phyloP scores from a whole-genome alignment of 1,140 invertebrate genomes.

The Halictus rubicundus region DNA sequence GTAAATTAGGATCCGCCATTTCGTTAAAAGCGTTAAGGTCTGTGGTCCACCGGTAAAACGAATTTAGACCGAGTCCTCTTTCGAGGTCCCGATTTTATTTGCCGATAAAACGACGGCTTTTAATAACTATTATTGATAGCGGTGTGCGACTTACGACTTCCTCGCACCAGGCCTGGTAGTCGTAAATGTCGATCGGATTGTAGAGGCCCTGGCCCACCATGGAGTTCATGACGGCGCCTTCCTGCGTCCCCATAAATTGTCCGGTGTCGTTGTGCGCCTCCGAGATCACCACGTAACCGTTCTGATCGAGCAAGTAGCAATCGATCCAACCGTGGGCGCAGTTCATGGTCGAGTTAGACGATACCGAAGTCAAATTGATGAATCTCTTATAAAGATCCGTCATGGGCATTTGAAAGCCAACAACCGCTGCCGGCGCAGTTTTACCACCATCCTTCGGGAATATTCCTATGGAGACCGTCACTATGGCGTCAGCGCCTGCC shows the following conservation, averaged over 20 bases:
- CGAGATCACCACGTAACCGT: conserved; percentile 92
- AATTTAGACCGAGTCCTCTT: too few species aligned
- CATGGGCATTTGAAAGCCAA: conserved; percentile 92
- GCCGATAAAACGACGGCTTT: too few species aligned
- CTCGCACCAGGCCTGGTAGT: conserved; percentile 92
- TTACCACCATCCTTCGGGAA: conserved; percentile 89
- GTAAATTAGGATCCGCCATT: too few species aligned
- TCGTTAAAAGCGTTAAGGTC: too few species aligned
- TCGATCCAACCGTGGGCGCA: conserved; percentile 84
- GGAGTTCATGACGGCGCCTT: conserved; percentile 89
- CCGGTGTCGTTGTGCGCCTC: conserved; percentile 86
- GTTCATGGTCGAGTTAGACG: conserved; percentile 65
- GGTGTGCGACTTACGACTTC: conserved; percentile 65
- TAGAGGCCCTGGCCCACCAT: conserved; percentile 89
- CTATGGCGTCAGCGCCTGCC: conserved; percentile 80
- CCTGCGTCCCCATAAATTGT: conserved; percentile 91
- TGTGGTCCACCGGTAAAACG: too few species aligned
- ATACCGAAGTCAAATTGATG: conserved; percentile 84
- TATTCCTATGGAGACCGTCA: conserved; percentile 92
- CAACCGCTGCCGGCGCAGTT: conserved; percentile 92
- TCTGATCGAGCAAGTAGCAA: conserved; percentile 93
- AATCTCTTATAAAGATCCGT: conserved; percentile 85
- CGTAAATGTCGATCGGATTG: conserved; percentile 88
- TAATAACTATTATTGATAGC: too few species aligned
- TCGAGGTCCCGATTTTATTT: too few species aligned